phyloP scores from a whole-genome alignment of 2,113 vertebrate species.

The Perognathus longimembris region DNA sequence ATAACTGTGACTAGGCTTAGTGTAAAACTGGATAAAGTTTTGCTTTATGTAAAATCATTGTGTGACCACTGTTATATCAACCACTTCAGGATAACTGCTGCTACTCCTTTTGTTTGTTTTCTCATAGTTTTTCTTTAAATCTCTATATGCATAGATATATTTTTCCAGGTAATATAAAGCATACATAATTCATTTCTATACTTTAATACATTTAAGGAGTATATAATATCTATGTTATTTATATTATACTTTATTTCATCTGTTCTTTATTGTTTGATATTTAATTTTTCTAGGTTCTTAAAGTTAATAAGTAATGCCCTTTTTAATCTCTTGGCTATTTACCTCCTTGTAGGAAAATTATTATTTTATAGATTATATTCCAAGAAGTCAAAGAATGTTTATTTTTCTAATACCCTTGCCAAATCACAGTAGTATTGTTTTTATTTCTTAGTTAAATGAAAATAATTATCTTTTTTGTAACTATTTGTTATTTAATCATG shows the following conservation, averaged over 20 bases:
- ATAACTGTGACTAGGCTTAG: not conserved
- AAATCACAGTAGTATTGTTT: not conserved
- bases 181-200: not conserved
- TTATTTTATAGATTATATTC: conserved; percentile 12
- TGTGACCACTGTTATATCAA: not conserved
- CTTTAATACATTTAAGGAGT: not conserved
- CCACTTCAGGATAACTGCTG: not conserved
- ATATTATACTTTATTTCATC: conserved; percentile 11
- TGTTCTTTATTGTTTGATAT: not conserved
- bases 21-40: not conserved
- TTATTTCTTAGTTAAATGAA: conserved; percentile 23
- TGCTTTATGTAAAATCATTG: not conserved
- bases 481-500: not conserved
- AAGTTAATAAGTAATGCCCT: not conserved
- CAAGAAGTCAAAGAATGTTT: conserved; percentile 10
- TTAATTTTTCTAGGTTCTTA: not conserved
- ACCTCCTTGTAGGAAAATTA: not conserved
- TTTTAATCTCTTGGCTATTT: not conserved
- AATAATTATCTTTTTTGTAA: not conserved
- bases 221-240: conserved; percentile 27
- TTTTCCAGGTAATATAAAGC: conserved; percentile 14
- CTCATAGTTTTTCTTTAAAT: not conserved
- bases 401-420: not conserved
- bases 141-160: not conserved
- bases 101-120: not conserved